Conservation (phyloP, 2,113 vertebrate species). For the Pimephales promelas region DNA sequence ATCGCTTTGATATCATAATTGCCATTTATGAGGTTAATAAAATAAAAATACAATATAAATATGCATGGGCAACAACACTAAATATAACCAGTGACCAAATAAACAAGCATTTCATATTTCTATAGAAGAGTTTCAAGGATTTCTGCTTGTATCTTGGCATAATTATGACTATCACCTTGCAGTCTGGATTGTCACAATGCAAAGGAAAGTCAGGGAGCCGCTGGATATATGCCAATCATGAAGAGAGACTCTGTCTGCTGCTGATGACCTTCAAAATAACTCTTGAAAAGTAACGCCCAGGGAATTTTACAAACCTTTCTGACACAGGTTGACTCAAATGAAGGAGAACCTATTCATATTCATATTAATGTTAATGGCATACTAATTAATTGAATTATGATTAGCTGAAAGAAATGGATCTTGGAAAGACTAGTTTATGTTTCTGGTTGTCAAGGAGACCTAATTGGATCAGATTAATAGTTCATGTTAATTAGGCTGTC, state of each 20-base stretch:
- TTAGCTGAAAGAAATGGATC: slow-evolving; percentile 55
- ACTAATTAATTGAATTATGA: slow-evolving; percentile 69
- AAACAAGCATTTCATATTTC: not conserved
- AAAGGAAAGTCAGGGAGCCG: not conserved
- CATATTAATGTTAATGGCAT: slow-evolving; percentile 50
- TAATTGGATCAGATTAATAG: slow-evolving; percentile 68
- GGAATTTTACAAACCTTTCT: not conserved
- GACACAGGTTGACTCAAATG: slow-evolving; percentile 1
- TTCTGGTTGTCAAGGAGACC: slow-evolving; percentile 54
- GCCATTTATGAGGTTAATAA: not conserved
- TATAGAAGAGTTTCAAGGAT: not conserved
- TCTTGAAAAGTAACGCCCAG: slow-evolving; percentile 5
- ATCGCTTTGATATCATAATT: not conserved
- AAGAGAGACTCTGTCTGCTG: not conserved
- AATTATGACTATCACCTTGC: not conserved
- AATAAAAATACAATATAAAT: not conserved
- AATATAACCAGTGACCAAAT: not conserved
- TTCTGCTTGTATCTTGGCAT: not conserved
- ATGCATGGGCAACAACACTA: not conserved
- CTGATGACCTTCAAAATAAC: slow-evolving; percentile 24
- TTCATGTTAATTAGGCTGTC: slow-evolving; percentile 55
- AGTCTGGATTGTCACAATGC: not conserved
- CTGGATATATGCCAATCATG: not conserved
- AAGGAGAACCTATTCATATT: slow-evolving; percentile 23
- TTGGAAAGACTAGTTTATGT: slow-evolving; percentile 56